Conservation (phyloP, 2,797 vertebrate species). For the Amphiprion clarkii region DNA sequence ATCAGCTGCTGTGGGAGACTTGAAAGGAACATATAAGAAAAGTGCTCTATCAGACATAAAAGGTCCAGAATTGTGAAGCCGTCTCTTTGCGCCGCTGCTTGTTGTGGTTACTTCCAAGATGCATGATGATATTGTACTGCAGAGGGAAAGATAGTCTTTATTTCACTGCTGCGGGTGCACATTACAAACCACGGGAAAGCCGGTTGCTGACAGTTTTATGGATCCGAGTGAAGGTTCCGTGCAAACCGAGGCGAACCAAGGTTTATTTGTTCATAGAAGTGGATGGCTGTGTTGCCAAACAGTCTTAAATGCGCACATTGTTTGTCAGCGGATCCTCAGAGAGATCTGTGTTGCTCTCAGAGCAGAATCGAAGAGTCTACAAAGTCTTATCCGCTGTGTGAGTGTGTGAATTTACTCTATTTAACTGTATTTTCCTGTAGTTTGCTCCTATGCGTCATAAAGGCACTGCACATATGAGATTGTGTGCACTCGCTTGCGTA, state of each 20-base stretch:
- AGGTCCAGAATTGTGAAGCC: constrained; percentile 11
- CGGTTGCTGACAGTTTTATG: constrained; percentile 63
- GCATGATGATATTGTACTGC: constrained; percentile 41
- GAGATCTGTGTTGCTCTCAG: constrained; percentile 31
- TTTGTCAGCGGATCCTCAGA: constrained; percentile 51
- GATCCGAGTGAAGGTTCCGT: constrained; percentile 68
- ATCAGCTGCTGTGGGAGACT: constrained; percentile 46
- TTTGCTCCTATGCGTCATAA: neutral
- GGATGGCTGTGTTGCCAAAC: constrained; percentile 52
- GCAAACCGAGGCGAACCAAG: constrained; percentile 50
- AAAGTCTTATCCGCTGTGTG: neutral
- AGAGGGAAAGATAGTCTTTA: constrained; percentile 47
- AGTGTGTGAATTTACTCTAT: neutral
- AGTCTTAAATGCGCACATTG: constrained; percentile 50
- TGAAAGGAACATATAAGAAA: constrained; percentile 39
- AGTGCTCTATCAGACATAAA: constrained; percentile 3
- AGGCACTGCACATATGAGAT: neutral
- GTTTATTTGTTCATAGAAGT: constrained; percentile 52
- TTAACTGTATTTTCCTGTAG: neutral
- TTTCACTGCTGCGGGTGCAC: constrained; percentile 53
- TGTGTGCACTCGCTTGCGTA: constrained; percentile 13
- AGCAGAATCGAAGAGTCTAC: constrained; percentile 13
- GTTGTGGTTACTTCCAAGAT: constrained; percentile 41
- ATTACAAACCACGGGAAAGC: constrained; percentile 54
- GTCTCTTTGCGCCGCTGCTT: constrained; percentile 8